Evolutionary conservation across 2,797 vertebrate genomes (phyloP), one percentile per base, ranked within the genome.

Genomic region (Ibycter americanus): DNA sequence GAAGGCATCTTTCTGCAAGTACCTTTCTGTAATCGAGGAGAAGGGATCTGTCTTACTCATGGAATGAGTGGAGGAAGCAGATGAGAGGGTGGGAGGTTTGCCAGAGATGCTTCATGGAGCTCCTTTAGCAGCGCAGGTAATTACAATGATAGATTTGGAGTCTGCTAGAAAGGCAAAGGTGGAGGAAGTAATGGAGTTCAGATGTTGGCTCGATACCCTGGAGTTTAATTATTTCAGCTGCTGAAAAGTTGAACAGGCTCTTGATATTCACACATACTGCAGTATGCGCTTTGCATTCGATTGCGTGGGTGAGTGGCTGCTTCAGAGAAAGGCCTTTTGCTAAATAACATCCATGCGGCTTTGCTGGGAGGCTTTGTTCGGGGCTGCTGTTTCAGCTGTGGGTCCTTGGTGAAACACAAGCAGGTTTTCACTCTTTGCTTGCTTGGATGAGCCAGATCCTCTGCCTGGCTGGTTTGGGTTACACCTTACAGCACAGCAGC

Each of bases 141-240:
- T 93, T 93, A 56, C 49, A 17, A 4, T 73, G 71, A 87, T 83
- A 42, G 32, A 89, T 83, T 88, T 73, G 56, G n/a, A 67, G n/a
- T 31, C 78, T 55, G 85, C 49, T 81, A 62, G 77, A 78, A 92
- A 83, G 82, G 80, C 66, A 71, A 74, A 87, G 44, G 52, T 42
- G 52, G 59, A 55, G 29, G 38, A 91, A 87, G 29, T n/a, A 78
- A 86, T 56, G 16, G 34, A 89, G 92, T 85, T 95, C 65, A 90
- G 62, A 67, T 58, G 51, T 32, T 83, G 56, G 61, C 62, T 87
- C 4, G 1, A 82, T 87, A 82, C 78, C 49, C 70, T 85, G 68
- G 92, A 84, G 79, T 62, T 94, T 87, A 94, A 97, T 97, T 92
- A 94, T 95, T 94, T 96, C 29, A 46, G 73, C 44, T 91, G 79